A percentile compares a stretch with the other conserved stretches of the same genome.
Evolutionary conservation across 2,113 vertebrate genomes (phyloP).

Genomic region (Neolamprologus hecqui): DNA sequence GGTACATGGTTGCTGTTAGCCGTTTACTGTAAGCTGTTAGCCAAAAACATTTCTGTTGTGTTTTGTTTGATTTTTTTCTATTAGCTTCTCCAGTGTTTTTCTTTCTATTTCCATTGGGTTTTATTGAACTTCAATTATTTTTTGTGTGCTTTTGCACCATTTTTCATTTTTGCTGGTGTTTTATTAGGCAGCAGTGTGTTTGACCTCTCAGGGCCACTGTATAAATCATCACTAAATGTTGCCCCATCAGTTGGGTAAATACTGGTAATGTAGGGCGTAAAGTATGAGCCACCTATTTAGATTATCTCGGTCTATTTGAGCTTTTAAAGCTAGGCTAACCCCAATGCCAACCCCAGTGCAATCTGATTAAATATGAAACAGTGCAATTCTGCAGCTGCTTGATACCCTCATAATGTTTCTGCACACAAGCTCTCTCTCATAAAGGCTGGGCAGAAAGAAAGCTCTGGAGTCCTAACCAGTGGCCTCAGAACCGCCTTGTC

Average conservation of each 20-base stretch:
- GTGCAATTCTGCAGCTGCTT: not conserved
- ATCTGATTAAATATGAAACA: not conserved
- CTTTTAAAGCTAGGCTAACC: not conserved
- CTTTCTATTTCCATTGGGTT: not conserved
- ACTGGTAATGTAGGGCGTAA: not conserved
- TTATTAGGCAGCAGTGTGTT: not conserved
- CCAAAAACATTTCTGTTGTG: not conserved
- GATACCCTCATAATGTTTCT: not conserved
- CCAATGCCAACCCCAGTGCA: not conserved
- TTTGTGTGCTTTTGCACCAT: not conserved
- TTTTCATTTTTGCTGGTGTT: not conserved
- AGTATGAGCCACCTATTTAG: not conserved
- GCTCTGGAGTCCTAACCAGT: not conserved
- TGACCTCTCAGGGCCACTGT: not conserved
- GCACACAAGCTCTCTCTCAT: not conserved
- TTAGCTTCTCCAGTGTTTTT: not conserved
- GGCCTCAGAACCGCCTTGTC: slow-evolving; percentile 24
- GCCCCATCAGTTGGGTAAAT: not conserved
- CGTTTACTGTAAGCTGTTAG: not conserved
- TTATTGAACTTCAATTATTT: not conserved
- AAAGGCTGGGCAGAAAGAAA: not conserved
- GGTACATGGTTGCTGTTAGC: not conserved
- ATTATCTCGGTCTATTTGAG: not conserved
- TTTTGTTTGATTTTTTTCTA: not conserved
- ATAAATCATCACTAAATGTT: not conserved